Base-by-base conservation (phyloP, 1,140 invertebrate genomes). In the Microplitis mediator region DNA sequence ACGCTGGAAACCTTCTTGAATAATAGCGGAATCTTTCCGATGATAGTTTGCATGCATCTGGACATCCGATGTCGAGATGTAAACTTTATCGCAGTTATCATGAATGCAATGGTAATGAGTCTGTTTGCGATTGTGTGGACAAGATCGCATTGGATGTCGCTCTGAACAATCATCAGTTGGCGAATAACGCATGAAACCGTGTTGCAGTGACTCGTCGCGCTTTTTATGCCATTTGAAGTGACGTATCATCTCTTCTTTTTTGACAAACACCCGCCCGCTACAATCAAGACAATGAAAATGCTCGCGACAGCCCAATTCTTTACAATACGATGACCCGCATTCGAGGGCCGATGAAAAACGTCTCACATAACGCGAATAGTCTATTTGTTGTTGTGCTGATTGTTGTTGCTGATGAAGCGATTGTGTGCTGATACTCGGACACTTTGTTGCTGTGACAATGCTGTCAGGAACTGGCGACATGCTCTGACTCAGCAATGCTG, bases 211-310 rank as follows among this genome's bases (percentile, higher is more conserved):
- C 84, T 99, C 98, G 81, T 98, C 97, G 8, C 97, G 90, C 87
- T 99, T 99, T 88, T 98, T 98, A 87, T 99, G 98, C 98, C 98
- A 99, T 88, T 99, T 98, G 84, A 97, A 97, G 85, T 99, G 98
- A 56, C 98, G 91, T 64, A 99, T 98, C 95, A 99, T 99, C 82
- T 99, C 98, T 85, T 99, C 97, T 84, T 98, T 98, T 85, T 98
- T 98, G 75, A 97, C 93, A 82, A 99, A 97, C 0, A 98, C 96
- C 73, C 94, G 90, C 71, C 90, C 90, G 73, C 91, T 90, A 87
- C 97, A 98, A 85, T 98, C 96, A 78, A 97, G 89, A 87, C 97
- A 98, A 84, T 99, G 97, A 88, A 98, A 99, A 84, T 99, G 97
- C 85, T 99, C 97, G 76, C 96, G 89, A 82, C 76, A 87, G 77